Evolutionary conservation across 2,113 vertebrate genomes (phyloP).

Genomic region (Gnathonemus echidnorhynchus): DNA sequence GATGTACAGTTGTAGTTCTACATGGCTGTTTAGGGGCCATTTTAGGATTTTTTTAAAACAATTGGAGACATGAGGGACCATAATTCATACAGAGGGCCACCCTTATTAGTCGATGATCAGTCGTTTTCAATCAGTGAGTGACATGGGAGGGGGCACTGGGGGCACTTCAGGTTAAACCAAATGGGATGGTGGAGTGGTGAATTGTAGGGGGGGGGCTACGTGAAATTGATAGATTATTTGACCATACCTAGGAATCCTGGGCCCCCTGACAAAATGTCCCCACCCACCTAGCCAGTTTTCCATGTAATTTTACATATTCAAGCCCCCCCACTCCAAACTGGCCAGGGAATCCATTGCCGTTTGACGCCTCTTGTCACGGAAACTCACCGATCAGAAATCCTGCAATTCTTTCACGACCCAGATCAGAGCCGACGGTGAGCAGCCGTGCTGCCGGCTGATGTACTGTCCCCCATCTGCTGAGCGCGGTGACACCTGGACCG

Average conservation of each 20-base stretch:
- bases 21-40: background rate
- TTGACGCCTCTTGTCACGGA: background rate
- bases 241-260: background rate
- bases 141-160: background rate
- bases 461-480: background rate
- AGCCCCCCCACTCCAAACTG: background rate
- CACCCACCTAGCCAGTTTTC: background rate
- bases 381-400: background rate
- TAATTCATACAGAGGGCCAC: background rate
- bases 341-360: background rate
- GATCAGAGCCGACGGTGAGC: background rate
- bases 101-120: background rate
- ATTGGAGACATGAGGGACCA: background rate
- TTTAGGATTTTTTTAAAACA: background rate
- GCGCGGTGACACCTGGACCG: background rate
- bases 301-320: background rate
- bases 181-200: background rate
- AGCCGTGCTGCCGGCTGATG: background rate
- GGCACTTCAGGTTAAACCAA: background rate
- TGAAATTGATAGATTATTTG: background rate
- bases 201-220: background rate
- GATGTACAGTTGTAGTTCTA: background rate
- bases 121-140: background rate
- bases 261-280: background rate
- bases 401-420: background rate